Conservation (phyloP, 2,888 invertebrate genomes). For the Exephanes ischioxanthus region DNA sequence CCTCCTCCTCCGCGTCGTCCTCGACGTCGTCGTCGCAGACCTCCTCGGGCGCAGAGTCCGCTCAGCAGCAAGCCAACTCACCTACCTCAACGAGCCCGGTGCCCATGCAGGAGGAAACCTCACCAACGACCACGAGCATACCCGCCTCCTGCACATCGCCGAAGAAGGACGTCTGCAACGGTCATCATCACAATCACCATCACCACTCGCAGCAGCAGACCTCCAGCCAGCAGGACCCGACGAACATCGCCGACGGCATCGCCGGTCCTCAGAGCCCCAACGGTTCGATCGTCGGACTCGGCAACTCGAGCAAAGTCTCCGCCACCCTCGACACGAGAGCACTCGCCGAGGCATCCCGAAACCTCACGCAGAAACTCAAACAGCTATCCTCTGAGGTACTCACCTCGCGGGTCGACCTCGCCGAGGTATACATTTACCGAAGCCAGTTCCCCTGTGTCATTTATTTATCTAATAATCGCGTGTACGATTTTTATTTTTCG, state of each 20-base stretch:
- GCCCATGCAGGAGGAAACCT: conserved; percentile 68
- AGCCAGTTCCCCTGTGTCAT: conserved; percentile 74
- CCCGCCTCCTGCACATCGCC: conserved; percentile 70
- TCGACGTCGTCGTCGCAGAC: conserved; percentile 14
- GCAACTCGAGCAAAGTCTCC: conserved; percentile 70
- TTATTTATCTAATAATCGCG: conserved; percentile 38
- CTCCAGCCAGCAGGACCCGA: conserved; percentile 59
- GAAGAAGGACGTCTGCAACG: conserved; percentile 79
- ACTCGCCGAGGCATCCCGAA: conserved; percentile 95
- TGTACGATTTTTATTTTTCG: neutral
- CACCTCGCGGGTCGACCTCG: conserved; percentile 86
- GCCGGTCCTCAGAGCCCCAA: conserved; percentile 72
- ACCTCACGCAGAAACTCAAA: conserved; percentile 95
- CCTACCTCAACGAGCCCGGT: conserved; percentile 40
- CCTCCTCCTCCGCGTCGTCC: conserved; percentile 35
- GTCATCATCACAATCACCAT: conserved; percentile 75
- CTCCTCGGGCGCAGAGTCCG: conserved; percentile 53
- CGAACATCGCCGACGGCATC: conserved; percentile 68
- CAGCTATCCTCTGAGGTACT: conserved; percentile 96
- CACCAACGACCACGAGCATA: conserved; percentile 52
- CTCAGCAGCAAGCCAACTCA: conserved; percentile 54
- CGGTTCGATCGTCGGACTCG: conserved; percentile 80
- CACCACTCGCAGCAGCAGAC: conserved; percentile 66
- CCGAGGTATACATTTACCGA: conserved; percentile 83
- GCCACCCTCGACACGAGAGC: conserved; percentile 89